Evolutionary conservation across 1,140 invertebrate species (phyloP), one percentile per base, ranked within the genome.

Genomic region (Bemisia tabaci): DNA sequence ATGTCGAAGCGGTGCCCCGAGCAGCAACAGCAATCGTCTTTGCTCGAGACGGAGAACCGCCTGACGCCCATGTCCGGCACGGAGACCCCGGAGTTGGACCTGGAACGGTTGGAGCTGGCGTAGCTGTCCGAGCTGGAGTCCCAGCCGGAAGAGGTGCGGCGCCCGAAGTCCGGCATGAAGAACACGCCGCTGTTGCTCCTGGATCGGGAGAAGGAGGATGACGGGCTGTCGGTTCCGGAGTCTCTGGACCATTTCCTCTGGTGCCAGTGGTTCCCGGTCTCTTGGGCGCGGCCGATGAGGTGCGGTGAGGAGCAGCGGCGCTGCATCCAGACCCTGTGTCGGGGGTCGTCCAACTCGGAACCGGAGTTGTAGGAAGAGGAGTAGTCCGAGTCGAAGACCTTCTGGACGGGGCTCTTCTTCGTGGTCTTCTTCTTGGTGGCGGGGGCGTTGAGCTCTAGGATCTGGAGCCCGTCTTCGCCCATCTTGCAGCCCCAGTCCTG

Each of bases 341-440:
- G 62, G 75, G 77, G 77, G 65, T 83, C 85, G 68, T 89, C 86
- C 2, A 82, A 74, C 69, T 88, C 86, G 0, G 85, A 87, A 48
- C 85, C 83, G 72, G 84, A 87, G 48, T 82, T 81, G 73, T 85
- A 87, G 22, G 84, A 85, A 1, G 84, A 86, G 25, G 77, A 78
- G 64, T 78, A 78, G 39, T 78, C 74, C 22, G 68, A 59, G 59
- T 75, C 74, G 65, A 72, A 70, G 12, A 71, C 48, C 9, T 71
- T 62, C 17, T 70, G 64, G 62, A 71, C 67, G 71, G 67, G 70
- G 67, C 59, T 77, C 76, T 71, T 81, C 75, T 71, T 74, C 74
- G 22, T 69, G 60, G 68, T 75, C 63, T 80, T 81, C 67, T 79
- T 81, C 65, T 73, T 70, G 12, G 73, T 66, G 26, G 68, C 66